Conservation (phyloP, 2,797 vertebrate genomes). For the Hydrophis major region DNA sequence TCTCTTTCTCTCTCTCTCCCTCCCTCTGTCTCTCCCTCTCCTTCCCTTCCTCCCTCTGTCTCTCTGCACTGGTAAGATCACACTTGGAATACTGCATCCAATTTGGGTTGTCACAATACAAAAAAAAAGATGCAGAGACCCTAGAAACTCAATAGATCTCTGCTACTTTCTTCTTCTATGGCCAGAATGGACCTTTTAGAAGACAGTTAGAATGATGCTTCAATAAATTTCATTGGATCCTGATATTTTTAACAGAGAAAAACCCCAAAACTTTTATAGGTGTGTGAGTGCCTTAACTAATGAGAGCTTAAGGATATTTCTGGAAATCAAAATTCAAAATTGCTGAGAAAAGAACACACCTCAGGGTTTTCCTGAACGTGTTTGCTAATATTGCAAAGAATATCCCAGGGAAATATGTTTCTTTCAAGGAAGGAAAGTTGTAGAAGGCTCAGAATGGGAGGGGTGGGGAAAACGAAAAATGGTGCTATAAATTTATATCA, state of each 20-base stretch:
- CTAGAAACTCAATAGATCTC: no score
- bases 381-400: slow-evolving; percentile 76
- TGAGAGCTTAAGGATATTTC: slow-evolving; percentile 77
- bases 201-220: background rate
- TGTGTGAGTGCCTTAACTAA: slow-evolving; percentile 71
- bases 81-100: no score
- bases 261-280: slow-evolving; percentile 66
- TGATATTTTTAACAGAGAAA: slow-evolving; percentile 61
- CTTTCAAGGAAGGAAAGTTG: slow-evolving; percentile 57
- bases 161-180: no score
- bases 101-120: no score
- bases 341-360: slow-evolving; percentile 76
- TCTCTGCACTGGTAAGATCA: no score
- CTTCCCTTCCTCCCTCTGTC: no score
- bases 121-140: no score
- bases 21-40: no score
- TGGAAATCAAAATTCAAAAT: slow-evolving; percentile 75
- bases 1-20: no score
- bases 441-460: slow-evolving; percentile 55
- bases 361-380: slow-evolving; percentile 76
- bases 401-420: slow-evolving; percentile 67
- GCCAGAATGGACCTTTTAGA: background rate
- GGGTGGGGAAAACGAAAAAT: slow-evolving; percentile 51
- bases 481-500: slow-evolving; percentile 55
- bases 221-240: slow-evolving; percentile 59